These are phyloP conservation scores for Leucopsar rothschildi DNA, from an alignment of 2,113 vertebrate species.

Conservation along the genomic window DNA sequence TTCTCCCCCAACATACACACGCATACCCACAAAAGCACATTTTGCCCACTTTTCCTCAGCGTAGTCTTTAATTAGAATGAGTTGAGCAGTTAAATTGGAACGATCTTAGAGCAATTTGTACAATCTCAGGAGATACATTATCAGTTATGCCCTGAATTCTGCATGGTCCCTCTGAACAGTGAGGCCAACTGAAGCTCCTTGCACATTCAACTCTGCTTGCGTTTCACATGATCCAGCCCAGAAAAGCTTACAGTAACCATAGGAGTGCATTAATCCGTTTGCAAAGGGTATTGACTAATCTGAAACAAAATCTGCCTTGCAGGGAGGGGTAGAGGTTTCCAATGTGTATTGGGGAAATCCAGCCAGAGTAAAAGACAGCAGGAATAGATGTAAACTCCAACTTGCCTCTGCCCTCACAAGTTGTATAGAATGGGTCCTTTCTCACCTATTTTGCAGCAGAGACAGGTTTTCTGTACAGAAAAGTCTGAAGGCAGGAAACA, in stretches of 20 bases:
- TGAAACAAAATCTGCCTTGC: background rate
- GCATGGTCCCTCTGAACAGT: background rate
- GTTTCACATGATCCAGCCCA: background rate
- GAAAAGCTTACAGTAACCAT: background rate
- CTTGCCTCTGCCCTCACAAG: background rate
- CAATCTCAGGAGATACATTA: slow-evolving; percentile 33
- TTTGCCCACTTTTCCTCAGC: background rate
- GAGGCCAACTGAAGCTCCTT: background rate
- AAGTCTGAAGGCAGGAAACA: background rate
- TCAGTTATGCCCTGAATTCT: background rate
- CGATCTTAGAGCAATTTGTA: slow-evolving; percentile 10
- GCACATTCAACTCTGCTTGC: background rate
- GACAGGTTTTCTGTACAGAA: background rate
- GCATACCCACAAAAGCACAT: background rate
- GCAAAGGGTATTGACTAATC: background rate
- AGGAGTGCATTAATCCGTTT: background rate
- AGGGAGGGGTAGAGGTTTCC: background rate
- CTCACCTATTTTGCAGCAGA: background rate
- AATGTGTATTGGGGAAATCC: background rate
- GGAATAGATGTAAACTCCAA: background rate
- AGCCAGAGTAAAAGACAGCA: background rate
- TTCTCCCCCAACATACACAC: background rate
- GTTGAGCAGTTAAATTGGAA: slow-evolving; percentile 25
- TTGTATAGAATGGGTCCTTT: background rate
- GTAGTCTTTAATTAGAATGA: slow-evolving; percentile 38